Evolutionary conservation across 2,797 vertebrate species (phyloP), one percentile per base, ranked within the genome.

Genomic region (Muraenolepis orangiensis): DNA sequence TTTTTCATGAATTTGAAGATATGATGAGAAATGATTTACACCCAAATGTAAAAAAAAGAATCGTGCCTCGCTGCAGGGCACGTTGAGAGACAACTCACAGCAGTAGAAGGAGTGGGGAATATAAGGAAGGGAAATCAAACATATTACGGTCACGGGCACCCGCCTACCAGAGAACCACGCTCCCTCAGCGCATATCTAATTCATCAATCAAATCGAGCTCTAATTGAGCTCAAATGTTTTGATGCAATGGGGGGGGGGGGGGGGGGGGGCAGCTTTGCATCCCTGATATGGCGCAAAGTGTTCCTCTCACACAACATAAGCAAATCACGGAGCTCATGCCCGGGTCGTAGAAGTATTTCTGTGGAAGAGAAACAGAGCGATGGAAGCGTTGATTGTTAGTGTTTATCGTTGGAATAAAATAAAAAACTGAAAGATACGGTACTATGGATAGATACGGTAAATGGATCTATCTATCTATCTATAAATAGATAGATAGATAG

Each of bases 1-100:
- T 76, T 74, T 82, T 83, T 70, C 80, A 84, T 89, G 79, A 72
- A 86, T 90, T 80, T 79, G 76, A 78, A 81, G 69, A 85, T 81
- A 80, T 83, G 87, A 86, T 81, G 75, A 64, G 78, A 78, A 84
- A 88, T 82, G 32, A 84, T 84, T n/a, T 84, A 81, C 66, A 72
- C 16, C 18, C 16, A 68, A 70, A 71, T 69, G 80, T 75, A 70
- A 79, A 87, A 80, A n/a, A n/a, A n/a, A n/a, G n/a, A n/a, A n/a
- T n/a, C 72, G 73, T 66, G 72, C 30, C 73, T 79, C 70, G 76
- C 73, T 80, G 71, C 72, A 72, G 73, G 66, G 61, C 40, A 64
- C 26, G 34, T 76, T 73, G 79, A 69, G 69, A 64, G 38, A 78
- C 46, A 86, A 81, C 77, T 14, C 66, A 36, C 72, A 38, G 32